Evolutionary conservation across 1,140 invertebrate genomes (phyloP).

Genomic region (Orius insidiosus): DNA sequence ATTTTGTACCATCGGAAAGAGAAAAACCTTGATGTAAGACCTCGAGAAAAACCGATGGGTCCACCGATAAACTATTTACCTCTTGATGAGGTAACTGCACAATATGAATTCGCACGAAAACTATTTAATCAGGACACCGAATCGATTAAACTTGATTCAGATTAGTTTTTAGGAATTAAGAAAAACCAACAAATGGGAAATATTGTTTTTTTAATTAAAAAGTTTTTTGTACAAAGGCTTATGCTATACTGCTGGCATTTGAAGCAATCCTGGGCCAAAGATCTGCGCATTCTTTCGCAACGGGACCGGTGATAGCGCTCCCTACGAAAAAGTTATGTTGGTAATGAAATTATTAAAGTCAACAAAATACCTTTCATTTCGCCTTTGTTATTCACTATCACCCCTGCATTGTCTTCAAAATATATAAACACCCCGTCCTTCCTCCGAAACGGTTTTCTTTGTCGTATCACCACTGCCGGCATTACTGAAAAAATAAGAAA

Average conservation of each 20-base stretch:
- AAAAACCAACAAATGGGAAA: neutral
- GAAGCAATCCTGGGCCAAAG: constrained; percentile 99
- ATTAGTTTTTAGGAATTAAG: too few species aligned
- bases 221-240: constrained; percentile 22
- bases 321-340: constrained; percentile 33
- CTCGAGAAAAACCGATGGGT: too few species aligned
- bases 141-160: too few species aligned
- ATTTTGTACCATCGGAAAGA: too few species aligned
- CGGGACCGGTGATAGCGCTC: constrained; percentile 96
- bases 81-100: too few species aligned
- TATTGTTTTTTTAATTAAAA: constrained; percentile 1
- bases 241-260: constrained; percentile 93
- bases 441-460: constrained; percentile 94
- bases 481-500: constrained; percentile 50
- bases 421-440: constrained; percentile 98
- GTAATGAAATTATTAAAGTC: too few species aligned
- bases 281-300: constrained; percentile 98
- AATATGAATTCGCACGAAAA: too few species aligned
- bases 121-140: too few species aligned
- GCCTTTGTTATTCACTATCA: constrained; percentile 3
- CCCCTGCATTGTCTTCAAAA: constrained; percentile 82
- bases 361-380: neutral
- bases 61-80: too few species aligned
- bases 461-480: constrained; percentile 96
- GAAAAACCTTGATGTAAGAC: too few species aligned